Conservation (phyloP, 2,113 vertebrate species). For the Collichthys lucidus region DNA sequence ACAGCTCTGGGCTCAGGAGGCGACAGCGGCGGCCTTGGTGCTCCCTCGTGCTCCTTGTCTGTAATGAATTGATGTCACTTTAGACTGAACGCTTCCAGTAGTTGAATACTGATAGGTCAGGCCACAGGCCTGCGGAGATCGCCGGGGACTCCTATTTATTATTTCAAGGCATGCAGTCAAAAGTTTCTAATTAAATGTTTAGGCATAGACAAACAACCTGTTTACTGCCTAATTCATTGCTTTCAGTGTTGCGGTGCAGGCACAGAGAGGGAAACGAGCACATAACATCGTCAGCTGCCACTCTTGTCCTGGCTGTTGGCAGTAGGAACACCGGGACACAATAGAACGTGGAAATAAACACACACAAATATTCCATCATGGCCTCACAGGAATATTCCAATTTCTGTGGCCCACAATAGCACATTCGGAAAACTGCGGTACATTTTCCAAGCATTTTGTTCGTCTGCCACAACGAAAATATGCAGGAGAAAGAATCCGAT, state of each 20-base stretch:
- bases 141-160: conserved; percentile 33
- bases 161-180: conserved; percentile 47
- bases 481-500: background rate
- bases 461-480: background rate
- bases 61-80: conserved; percentile 51
- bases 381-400: background rate
- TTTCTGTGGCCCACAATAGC: background rate
- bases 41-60: conserved; percentile 2
- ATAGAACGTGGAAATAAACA: conserved; percentile 16
- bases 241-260: conserved; percentile 24
- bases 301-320: conserved; percentile 28
- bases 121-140: conserved; percentile 3
- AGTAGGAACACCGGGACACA: conserved; percentile 17
- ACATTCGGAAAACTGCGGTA: background rate
- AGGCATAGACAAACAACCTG: conserved; percentile 60
- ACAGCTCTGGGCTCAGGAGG: conserved; percentile 44
- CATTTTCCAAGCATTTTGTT: background rate
- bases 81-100: conserved; percentile 34
- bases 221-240: conserved; percentile 53
- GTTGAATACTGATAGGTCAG: conserved; percentile 41
- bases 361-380: background rate
- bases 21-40: conserved; percentile 8
- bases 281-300: conserved; percentile 40
- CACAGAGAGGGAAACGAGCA: conserved; percentile 38
- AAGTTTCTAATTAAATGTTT: conserved; percentile 67